Base-by-base conservation (phyloP, 2,113 vertebrate species). In the Sinocyclocheilus maitianheensis region DNA sequence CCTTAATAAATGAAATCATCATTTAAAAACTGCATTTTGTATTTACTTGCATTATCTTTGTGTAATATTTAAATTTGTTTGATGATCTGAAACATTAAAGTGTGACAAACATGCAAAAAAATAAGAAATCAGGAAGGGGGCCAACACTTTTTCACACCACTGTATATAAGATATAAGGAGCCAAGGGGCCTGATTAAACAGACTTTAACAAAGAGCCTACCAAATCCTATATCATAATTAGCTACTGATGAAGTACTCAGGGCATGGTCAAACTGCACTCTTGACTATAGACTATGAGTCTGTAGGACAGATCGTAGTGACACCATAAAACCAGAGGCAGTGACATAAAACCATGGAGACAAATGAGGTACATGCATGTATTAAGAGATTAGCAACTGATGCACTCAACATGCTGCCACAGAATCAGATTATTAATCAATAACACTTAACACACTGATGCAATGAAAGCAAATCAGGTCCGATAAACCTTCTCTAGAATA, bases 201-300 rank as follows among this genome's bases (percentile, higher is more conserved):
- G 18, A 78, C 85, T 93, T 93, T 93, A 93, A 93, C 92, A 90
- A 93, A 92, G 92, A 94, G 91, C 86, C 87, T 83, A 87, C 89
- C 86, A 90, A 90, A 88, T 88, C 87, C 86, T 90, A 90, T 92
- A 89, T 91, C 89, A 92, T 93, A 91, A 92, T 93, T 92, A 93
- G 88, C 84, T 51, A 55, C 77, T 86, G 85, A 88, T 77, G 89
- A 87, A 88, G 87, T 85, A 82, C 83, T 55, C 77, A 90, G 79
- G 85, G 85, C 89, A 90, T 91, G 89, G 88, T 83, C 10, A 37
- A 4, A 79, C 84, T 76, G 63, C 83, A 37, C 40, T 81, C 79
- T 46, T 65, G 40, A 81, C 37, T 60, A 18, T 20, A 81, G 4
- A 9, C 77, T 24, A 3, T 60, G 30, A 78, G 26, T 65, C 60